These are phyloP conservation scores for Spilarctia lutea DNA, from an alignment of 2,888 invertebrate genomes.

Conservation along the genomic window DNA sequence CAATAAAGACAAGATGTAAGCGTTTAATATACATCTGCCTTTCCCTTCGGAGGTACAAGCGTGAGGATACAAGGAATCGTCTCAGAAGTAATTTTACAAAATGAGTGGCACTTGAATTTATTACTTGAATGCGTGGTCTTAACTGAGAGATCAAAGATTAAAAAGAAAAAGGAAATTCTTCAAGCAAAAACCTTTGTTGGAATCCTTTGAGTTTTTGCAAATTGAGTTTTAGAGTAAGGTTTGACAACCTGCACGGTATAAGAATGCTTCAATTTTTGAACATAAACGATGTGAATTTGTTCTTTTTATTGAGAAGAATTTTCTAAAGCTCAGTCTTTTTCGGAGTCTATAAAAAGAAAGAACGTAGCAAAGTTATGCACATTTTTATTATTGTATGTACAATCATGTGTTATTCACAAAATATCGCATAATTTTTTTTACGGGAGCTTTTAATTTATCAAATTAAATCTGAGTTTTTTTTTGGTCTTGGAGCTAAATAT, in stretches of 20 bases:
- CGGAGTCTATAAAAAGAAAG: background rate
- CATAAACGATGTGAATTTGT: background rate
- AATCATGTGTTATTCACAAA: too few relatives aligned
- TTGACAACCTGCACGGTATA: constrained; percentile 28
- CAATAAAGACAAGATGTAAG: background rate
- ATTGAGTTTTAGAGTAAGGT: constrained; percentile 46
- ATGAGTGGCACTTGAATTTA: background rate
- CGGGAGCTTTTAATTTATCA: too few relatives aligned
- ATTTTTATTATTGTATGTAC: background rate
- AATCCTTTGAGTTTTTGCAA: constrained; percentile 29
- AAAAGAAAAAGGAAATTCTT: constrained; percentile 27
- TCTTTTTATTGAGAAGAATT: background rate
- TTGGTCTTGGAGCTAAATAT: too few relatives aligned
- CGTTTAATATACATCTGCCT: background rate
- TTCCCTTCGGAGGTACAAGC: background rate
- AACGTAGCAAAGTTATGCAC: background rate
- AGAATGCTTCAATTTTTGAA: background rate
- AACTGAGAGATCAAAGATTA: constrained; percentile 38
- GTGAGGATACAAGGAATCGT: background rate
- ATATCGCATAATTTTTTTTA: too few relatives aligned
- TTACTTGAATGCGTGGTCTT: constrained; percentile 21
- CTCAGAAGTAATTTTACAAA: background rate
- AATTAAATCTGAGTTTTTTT: too few relatives aligned
- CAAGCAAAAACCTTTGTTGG: constrained; percentile 34
- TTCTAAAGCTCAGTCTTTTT: background rate